Conservation (phyloP, 2,888 invertebrate genomes). For the Zonitis immaculata region DNA sequence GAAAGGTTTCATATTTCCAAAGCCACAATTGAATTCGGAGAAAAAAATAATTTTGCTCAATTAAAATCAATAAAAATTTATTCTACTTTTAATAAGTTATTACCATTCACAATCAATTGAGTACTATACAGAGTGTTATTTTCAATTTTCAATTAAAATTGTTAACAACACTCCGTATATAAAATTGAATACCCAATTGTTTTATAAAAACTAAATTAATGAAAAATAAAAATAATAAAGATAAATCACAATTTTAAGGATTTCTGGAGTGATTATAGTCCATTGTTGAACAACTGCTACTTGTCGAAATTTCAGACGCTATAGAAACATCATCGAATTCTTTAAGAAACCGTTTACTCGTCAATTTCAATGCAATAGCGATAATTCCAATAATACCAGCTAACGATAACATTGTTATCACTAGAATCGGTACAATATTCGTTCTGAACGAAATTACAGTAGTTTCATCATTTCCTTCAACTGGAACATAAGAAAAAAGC, state of each 20-base stretch:
- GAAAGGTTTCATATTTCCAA: conserved; percentile 56
- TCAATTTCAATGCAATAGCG: conserved; percentile 55
- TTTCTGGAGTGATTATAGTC: neutral
- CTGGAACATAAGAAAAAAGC: too few species aligned
- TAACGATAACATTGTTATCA: conserved; percentile 57
- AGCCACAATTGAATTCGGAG: conserved; percentile 32
- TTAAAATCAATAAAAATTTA: conserved; percentile 10
- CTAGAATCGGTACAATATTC: conserved; percentile 34
- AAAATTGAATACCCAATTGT: conserved; percentile 37
- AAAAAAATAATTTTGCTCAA: conserved; percentile 37
- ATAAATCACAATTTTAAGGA: neutral
- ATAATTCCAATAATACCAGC: conserved; percentile 56
- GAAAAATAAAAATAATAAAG: conserved; percentile 15
- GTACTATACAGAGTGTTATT: conserved; percentile 44
- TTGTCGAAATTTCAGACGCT: conserved; percentile 37
- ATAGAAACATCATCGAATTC: conserved; percentile 51
- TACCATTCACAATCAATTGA: conserved; percentile 38
- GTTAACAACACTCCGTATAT: conserved; percentile 37
- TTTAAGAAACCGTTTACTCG: conserved; percentile 47
- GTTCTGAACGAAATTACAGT: conserved; percentile 7
- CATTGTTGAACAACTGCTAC: conserved; percentile 37
- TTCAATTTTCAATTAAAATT: conserved; percentile 5
- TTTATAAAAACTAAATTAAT: conserved; percentile 12
- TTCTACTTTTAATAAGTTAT: conserved; percentile 16
- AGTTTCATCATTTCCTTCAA: conserved; percentile 27